Evolutionary conservation across 2,113 vertebrate species (phyloP), one percentile per base, ranked within the genome.

Genomic region (Sprattus sprattus): DNA sequence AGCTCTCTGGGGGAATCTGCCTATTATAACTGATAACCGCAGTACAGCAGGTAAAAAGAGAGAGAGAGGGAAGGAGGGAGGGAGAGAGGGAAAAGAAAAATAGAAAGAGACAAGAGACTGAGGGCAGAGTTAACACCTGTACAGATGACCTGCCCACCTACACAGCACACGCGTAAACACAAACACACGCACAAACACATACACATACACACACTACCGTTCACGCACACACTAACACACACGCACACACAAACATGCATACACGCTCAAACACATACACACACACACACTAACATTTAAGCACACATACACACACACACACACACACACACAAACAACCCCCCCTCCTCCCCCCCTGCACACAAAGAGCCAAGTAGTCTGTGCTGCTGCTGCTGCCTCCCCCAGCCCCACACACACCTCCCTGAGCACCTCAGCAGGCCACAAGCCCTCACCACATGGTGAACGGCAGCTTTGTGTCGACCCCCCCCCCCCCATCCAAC

Each of bases 281-380:
- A 3, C 20, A 64, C 57, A n/a, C 57, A 64, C 57, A 64, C 57
- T 25, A 20, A 25, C 22, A 7, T 49, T 8, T 2, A 49, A 7
- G 13, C 52, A 13, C 50, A 54, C 50, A 57, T 2, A 1, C 16
- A 57, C 16, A 57, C 52, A 49, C 6, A 25, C 64, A 28, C 64
- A 67, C 9, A 67, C 64, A 67, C n/a, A 67, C 64, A 10, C n/a
- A 60, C 64, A 67, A 95, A 93, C 92, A 6, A 89, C 92, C 88
- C 67, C 92, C 92, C 90, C 84, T 91, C 90, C 92, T 92, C 92
- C 90, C 84, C 91, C 90, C 92, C 92, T 86, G 91, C 93, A 92
- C 95, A 96, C 93, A 93, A 95, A 92, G 90, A 91, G 92, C 94
- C 94, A 93, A 92, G 95, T 94, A 94, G 95, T 92, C 94, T 94